Percentiles rank a stretch among this genome's conserved stretches.
phyloP scores from a whole-genome alignment of 2,797 vertebrate species.

The Selene dorsalis region DNA sequence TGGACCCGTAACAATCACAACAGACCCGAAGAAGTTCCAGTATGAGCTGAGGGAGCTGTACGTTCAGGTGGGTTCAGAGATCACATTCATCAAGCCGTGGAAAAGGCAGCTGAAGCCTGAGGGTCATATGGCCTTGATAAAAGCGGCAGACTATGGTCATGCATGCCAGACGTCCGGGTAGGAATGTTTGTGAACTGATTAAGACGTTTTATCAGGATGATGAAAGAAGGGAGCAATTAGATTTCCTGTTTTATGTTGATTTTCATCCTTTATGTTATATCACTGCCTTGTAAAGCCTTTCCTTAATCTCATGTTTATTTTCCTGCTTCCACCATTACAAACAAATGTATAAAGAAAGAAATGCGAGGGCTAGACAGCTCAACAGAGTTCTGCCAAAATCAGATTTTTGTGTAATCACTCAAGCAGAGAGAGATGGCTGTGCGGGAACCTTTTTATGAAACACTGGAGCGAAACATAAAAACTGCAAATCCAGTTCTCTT shows the following conservation, averaged over 20 bases:
- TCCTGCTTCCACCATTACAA: constrained; percentile 44
- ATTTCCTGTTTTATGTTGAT: neutral
- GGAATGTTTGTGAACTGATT: constrained; percentile 44
- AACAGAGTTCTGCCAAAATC: constrained; percentile 34
- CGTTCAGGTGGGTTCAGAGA: constrained; percentile 91
- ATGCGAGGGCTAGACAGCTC: constrained; percentile 22
- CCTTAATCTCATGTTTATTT: constrained; percentile 33
- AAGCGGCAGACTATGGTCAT: constrained; percentile 20
- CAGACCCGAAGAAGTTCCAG: constrained; percentile 98
- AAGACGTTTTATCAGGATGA: constrained; percentile 12
- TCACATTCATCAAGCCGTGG: constrained; percentile 25
- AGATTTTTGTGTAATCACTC: constrained; percentile 38
- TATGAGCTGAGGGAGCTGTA: constrained; percentile 97
- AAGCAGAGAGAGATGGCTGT: constrained; percentile 20
- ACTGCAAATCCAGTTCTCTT: constrained; percentile 7
- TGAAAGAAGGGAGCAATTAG: constrained; percentile 13
- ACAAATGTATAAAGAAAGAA: constrained; percentile 55
- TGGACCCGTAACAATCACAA: constrained; percentile 98
- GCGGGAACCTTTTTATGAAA: constrained; percentile 11
- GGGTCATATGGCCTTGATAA: constrained; percentile 61
- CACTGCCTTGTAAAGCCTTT: neutral
- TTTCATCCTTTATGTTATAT: constrained; percentile 1
- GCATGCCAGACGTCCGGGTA: constrained; percentile 38
- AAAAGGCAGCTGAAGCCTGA: constrained; percentile 32
- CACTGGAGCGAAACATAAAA: constrained; percentile 14